Percentiles rank a stretch among this genome's conserved stretches.
Conservation (phyloP, 2,113 vertebrate genomes). For the Tragulus kanchil region DNA sequence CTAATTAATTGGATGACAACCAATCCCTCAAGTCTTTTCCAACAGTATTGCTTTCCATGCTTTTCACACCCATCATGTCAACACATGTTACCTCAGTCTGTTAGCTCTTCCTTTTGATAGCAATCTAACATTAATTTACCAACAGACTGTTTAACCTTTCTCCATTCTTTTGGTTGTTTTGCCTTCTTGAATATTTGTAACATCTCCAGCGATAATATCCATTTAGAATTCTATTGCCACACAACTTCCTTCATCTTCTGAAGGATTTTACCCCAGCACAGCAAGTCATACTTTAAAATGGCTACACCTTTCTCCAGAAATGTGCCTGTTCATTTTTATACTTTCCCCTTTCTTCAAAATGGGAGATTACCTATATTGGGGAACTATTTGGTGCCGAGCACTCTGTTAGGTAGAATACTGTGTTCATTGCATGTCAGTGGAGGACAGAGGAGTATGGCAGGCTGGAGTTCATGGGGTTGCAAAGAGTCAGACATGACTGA, state of each 20-base stretch:
- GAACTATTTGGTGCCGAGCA: background rate
- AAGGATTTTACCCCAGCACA: background rate
- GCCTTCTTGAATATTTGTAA: slow-evolving; percentile 46
- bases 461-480: background rate
- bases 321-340: background rate
- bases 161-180: slow-evolving; percentile 39
- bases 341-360: background rate
- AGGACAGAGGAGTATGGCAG: background rate
- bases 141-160: slow-evolving; percentile 46
- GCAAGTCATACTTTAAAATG: background rate
- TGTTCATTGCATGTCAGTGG: background rate
- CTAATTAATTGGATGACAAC: slow-evolving; percentile 75
- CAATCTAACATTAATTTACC: slow-evolving; percentile 55
- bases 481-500: background rate
- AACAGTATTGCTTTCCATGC: slow-evolving; percentile 51
- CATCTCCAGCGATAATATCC: background rate
- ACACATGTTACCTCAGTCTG: slow-evolving; percentile 11
- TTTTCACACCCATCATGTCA: slow-evolving; percentile 58
- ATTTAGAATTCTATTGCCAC: slow-evolving; percentile 24
- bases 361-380: background rate
- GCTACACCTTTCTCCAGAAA: background rate
- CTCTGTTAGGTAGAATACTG: background rate
- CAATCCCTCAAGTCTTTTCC: slow-evolving; percentile 58
- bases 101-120: slow-evolving; percentile 51
- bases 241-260: background rate